These are phyloP conservation scores for Sebastes iracundus DNA, from an alignment of 2,797 vertebrate species.

Conservation along the genomic window DNA sequence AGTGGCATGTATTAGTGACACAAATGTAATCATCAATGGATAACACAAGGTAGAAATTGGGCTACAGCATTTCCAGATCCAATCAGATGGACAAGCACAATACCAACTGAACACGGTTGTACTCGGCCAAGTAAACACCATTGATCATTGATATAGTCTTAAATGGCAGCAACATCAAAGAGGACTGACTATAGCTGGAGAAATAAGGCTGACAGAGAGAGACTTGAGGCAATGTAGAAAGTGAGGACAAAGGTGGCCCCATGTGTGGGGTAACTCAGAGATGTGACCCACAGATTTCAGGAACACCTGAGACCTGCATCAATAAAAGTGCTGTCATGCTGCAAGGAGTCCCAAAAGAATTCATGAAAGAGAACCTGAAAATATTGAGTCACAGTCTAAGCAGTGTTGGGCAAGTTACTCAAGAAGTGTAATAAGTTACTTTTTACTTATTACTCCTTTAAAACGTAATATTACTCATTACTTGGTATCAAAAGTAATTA, in stretches of 20 bases:
- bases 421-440: no score
- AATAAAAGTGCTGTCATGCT: neutral
- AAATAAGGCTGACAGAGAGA: neutral
- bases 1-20: neutral
- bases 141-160: neutral
- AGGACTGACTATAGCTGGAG: neutral
- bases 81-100: neutral
- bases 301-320: neutral
- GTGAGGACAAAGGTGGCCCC: neutral
- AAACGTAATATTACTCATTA: no score
- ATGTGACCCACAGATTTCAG: neutral
- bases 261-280: neutral
- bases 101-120: neutral
- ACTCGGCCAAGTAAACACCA: neutral
- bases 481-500: no score
- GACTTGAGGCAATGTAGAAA: neutral
- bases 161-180: neutral
- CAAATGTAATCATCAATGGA: neutral
- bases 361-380: neutral
- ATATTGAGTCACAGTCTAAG: neutral
- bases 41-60: neutral
- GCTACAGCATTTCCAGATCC: neutral
- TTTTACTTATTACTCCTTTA: no score
- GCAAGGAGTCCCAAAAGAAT: neutral
- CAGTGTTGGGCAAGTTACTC: no score